A percentile compares a stretch with the other conserved stretches of the same genome.
Evolutionary conservation across 1,140 invertebrate genomes (phyloP).

Genomic region (Heliconius melpomene): DNA sequence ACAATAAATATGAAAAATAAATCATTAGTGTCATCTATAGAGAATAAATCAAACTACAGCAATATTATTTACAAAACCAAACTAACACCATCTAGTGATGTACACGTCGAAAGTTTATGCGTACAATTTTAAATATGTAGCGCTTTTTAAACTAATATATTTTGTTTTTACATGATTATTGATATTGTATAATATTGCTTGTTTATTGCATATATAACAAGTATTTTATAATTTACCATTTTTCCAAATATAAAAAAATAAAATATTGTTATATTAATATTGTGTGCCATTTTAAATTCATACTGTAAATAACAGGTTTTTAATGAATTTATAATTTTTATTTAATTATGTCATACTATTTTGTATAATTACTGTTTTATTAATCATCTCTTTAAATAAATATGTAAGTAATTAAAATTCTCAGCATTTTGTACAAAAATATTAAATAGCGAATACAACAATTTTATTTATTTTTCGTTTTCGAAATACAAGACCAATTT

Average conservation of each 20-base stretch:
- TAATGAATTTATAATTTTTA: slow-evolving; percentile 4
- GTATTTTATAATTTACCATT: neutral
- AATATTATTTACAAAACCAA: neutral
- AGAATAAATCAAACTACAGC: neutral
- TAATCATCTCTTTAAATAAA: neutral
- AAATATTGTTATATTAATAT: neutral
- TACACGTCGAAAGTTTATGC: neutral
- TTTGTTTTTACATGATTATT: no score
- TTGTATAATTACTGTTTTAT: neutral
- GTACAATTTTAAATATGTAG: neutral
- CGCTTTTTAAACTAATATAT: neutral
- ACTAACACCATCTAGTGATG: neutral
- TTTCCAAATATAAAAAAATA: neutral
- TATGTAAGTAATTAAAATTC: neutral
- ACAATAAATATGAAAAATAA: neutral
- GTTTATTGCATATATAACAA: no score
- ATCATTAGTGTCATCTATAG: neutral
- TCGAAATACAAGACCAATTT: no score
- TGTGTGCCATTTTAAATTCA: neutral
- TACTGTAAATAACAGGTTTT: neutral
- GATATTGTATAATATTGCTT: no score
- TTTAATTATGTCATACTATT: neutral
- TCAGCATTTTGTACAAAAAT: neutral
- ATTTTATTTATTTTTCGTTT: no score
- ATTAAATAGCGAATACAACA: neutral